Evolutionary conservation across 2,113 vertebrate species (phyloP).

Genomic region (Castor canadensis): DNA sequence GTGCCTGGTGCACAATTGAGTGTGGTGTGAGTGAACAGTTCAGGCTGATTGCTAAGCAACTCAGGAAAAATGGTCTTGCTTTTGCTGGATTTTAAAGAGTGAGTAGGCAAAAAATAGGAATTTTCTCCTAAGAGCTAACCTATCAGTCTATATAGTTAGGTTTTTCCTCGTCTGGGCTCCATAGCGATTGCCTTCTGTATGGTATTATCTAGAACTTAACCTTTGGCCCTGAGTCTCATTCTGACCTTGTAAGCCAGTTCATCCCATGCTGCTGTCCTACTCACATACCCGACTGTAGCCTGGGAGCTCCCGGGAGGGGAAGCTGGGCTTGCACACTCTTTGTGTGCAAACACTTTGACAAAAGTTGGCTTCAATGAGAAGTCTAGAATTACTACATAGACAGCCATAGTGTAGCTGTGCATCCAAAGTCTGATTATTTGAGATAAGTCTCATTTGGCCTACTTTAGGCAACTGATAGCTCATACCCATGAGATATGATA

Average conservation of each 20-base stretch:
- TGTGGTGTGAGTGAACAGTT: not conserved
- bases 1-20: fast-evolving
- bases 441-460: not conserved
- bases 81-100: not conserved
- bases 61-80: not conserved
- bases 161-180: not conserved
- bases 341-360: not conserved
- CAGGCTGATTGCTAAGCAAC: not conserved
- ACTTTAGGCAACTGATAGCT: not conserved
- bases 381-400: not conserved
- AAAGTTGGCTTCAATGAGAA: not conserved
- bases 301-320: not conserved
- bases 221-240: not conserved
- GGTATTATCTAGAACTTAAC: not conserved
- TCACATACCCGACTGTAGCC: too few species aligned
- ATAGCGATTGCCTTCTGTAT: not conserved
- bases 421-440: not conserved
- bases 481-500: not conserved
- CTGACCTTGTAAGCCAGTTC: not conserved
- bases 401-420: not conserved
- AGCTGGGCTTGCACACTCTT: not conserved
- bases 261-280: not conserved
- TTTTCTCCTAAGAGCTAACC: not conserved
- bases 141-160: not conserved
- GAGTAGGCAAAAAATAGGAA: not conserved